A percentile compares a stretch with the other conserved stretches of the same genome.
Conservation (phyloP, 2,797 vertebrate genomes). For the Tokudaia tokunoshimensis region DNA sequence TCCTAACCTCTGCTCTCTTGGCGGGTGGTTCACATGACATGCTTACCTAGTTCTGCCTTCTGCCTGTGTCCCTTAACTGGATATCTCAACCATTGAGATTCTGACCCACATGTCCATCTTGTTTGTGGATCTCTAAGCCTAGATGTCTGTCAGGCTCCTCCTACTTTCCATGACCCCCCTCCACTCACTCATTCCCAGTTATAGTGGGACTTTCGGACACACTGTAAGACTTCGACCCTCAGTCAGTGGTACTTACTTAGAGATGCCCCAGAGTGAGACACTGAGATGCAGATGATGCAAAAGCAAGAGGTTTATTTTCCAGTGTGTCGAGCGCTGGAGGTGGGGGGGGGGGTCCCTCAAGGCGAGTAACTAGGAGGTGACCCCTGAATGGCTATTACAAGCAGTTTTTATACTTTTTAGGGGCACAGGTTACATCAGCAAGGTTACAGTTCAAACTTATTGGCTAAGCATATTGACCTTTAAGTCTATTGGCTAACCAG, state of each 20-base stretch:
- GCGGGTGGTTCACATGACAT: neutral
- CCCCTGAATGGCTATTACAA: no score
- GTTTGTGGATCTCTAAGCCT: neutral
- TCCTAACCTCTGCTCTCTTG: neutral
- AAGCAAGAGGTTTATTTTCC: no score
- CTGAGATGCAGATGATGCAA: no score
- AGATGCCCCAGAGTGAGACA: no score
- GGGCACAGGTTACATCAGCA: no score
- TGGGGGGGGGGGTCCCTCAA: no score
- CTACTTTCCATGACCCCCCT: neutral
- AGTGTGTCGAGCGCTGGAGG: rapidly evolving
- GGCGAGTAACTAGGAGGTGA: no score
- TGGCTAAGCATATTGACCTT: no score
- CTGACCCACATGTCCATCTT: neutral
- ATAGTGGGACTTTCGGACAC: neutral
- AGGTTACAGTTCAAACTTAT: no score
- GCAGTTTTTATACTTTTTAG: no score
- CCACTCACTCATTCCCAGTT: neutral
- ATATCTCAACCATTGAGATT: neutral
- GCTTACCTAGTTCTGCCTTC: neutral
- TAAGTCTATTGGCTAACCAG: no score
- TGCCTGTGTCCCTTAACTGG: neutral
- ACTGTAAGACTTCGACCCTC: neutral
- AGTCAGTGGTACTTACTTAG: no score
- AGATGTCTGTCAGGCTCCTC: neutral